Conservation (phyloP, 2,888 invertebrate species). For the Hoplodrina blanda region DNA sequence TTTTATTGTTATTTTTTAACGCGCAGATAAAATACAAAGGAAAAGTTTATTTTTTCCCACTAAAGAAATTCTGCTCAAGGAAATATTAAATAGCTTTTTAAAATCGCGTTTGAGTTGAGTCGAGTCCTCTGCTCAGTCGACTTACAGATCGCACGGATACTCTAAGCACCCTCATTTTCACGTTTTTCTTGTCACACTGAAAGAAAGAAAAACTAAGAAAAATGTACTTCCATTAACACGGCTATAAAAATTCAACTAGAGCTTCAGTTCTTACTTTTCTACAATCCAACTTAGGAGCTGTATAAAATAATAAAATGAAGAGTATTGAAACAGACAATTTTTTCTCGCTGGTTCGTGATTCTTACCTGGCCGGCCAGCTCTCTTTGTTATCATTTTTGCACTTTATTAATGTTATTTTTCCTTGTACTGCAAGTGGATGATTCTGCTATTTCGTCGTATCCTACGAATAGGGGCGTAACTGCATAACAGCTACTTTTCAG, state of each 20-base stretch:
- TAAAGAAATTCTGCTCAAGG: background rate
- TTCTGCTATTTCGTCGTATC: too few relatives aligned
- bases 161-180: conserved; percentile 18
- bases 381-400: conserved; percentile 42
- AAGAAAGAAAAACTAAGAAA: conserved; percentile 28
- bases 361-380: conserved; percentile 26
- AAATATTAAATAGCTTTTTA: conserved; percentile 24
- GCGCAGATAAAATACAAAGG: background rate
- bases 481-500: too few relatives aligned
- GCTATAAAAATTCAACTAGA: conserved; percentile 40
- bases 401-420: conserved; percentile 7
- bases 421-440: conserved; percentile 12
- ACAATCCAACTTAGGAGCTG: conserved; percentile 25
- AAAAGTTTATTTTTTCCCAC: background rate
- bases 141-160: conserved; percentile 17
- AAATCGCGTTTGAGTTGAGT: conserved; percentile 22
- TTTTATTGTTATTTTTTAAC: background rate
- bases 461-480: too few relatives aligned
- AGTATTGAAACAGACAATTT: conserved; percentile 43
- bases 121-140: conserved; percentile 7
- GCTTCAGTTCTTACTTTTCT: conserved; percentile 16
- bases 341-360: conserved; percentile 48
- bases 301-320: conserved; percentile 46
- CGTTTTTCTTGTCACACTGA: conserved; percentile 21
- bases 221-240: conserved; percentile 35